Percentiles rank a stretch among this genome's conserved stretches.
Conservation (phyloP, 2,113 vertebrate species). For the Cephalopterus ornatus region DNA sequence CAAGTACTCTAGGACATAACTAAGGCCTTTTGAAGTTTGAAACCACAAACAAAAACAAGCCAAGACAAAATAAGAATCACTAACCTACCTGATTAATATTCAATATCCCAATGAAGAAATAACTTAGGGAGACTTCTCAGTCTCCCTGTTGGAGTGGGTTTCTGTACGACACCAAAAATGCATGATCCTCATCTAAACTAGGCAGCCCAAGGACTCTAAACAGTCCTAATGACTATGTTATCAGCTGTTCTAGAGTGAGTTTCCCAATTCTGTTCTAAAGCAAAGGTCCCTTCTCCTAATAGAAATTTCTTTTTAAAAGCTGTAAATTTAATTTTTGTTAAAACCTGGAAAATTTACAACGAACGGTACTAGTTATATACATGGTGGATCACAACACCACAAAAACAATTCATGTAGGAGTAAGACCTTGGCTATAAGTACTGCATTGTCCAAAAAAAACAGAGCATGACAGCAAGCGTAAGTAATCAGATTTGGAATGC, state of each 20-base stretch:
- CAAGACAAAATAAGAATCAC: background rate
- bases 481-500: background rate
- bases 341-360: background rate
- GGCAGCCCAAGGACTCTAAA: background rate
- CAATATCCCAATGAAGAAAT: background rate
- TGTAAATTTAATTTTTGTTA: background rate
- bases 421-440: background rate
- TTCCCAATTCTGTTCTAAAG: background rate
- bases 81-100: background rate
- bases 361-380: background rate
- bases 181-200: background rate
- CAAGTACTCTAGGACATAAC: background rate
- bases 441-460: background rate
- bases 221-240: background rate
- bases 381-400: background rate
- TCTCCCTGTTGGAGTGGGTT: background rate
- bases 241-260: background rate
- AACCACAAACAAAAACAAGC: background rate
- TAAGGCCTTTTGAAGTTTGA: slow-evolving; percentile 1
- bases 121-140: background rate
- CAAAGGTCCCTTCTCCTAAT: background rate
- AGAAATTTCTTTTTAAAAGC: background rate
- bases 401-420: background rate
- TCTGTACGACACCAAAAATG: background rate
- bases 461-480: background rate